Base-by-base conservation (phyloP, 2,888 invertebrate species). In the Bruchidius siliquastri region DNA sequence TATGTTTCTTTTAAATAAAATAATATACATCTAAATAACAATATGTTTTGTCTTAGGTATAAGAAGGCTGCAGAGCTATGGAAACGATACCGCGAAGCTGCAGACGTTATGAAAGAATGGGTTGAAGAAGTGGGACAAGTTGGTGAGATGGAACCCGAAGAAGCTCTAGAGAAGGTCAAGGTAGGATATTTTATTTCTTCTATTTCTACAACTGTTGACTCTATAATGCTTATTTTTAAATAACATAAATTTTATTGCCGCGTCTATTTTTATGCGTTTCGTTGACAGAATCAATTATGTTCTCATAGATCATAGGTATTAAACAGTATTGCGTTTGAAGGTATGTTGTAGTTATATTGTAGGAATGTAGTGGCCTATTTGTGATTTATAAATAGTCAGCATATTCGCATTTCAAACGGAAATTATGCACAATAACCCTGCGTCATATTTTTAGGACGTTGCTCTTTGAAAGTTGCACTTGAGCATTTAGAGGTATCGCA, bases 51-150 rank as follows among this genome's bases (percentile, higher is more conserved):
- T 49, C 13, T 8, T 80, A 89, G 92, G 81, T 95, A 95, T 88
- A 92, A 94, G 84, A 91, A 92, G 84, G 95, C 95, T 2, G 94
- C 94, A 73, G 91, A 92, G 71, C 89, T 95, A 75, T 95, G 95
- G 95, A 89, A 92, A 82, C 90, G 92, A 76, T 95, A 95, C 88
- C 90, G 92, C 67, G 93, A 94, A 84, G 93, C 94, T 10, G 92
- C 93, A 73, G 93, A 92, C 69, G 90, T 92, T 30, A 92, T 95
- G 76, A 91, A 92, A 77, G 90, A 90, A 79, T 94, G 93, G 90
- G 92, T 94, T 89, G 92, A 92, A 79, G 89, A 89, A 72, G 49
- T 49, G 13, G 49, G 49, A 49, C 21, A 22, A 21, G 90, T 93
- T 73, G 91, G 91, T 80, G 90, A 92, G 78, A 88, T 95, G 81